A percentile compares a stretch with the other conserved stretches of the same genome.
Evolutionary conservation across 2,888 invertebrate species (phyloP).

Genomic region (Caenorhabditis sp.): DNA sequence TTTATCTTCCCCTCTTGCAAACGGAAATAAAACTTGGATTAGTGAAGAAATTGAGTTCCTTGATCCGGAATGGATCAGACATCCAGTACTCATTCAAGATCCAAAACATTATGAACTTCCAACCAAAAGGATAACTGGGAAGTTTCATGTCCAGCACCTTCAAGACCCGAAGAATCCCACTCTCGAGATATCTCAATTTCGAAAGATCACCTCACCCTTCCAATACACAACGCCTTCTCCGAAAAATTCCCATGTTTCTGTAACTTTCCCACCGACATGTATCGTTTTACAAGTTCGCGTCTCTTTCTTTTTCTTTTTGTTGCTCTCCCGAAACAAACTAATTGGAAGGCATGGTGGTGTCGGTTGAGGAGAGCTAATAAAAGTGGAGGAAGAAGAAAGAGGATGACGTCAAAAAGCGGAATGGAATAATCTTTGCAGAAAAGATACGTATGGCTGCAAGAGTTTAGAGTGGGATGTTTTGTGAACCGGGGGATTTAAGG

Average conservation of each 20-base stretch:
- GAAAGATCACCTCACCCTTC: not conserved
- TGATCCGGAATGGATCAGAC: not conserved
- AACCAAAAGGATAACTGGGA: no score
- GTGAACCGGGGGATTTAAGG: no score
- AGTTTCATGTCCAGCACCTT: no score
- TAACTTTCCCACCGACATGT: slow-evolving; percentile 8
- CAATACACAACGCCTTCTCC: slow-evolving; percentile 4
- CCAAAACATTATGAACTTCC: no score
- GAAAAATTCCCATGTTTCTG: slow-evolving; percentile 8
- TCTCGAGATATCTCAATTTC: not conserved
- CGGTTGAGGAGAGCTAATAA: slow-evolving; percentile 50
- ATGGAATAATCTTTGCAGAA: slow-evolving; percentile 8
- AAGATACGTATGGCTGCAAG: not conserved
- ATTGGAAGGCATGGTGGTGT: slow-evolving; percentile 34
- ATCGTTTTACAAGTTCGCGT: slow-evolving; percentile 25
- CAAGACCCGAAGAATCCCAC: no score
- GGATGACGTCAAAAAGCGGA: slow-evolving; percentile 49
- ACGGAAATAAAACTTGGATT: not conserved
- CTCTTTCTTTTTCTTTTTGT: not conserved
- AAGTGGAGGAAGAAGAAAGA: not conserved
- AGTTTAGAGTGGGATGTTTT: no score
- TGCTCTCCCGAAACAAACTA: slow-evolving; percentile 22
- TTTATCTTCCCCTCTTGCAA: slow-evolving; percentile 30
- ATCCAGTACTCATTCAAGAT: no score
- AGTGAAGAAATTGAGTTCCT: not conserved